Conservation (phyloP, 2,888 invertebrate species). For the Mesoligia furuncula region DNA sequence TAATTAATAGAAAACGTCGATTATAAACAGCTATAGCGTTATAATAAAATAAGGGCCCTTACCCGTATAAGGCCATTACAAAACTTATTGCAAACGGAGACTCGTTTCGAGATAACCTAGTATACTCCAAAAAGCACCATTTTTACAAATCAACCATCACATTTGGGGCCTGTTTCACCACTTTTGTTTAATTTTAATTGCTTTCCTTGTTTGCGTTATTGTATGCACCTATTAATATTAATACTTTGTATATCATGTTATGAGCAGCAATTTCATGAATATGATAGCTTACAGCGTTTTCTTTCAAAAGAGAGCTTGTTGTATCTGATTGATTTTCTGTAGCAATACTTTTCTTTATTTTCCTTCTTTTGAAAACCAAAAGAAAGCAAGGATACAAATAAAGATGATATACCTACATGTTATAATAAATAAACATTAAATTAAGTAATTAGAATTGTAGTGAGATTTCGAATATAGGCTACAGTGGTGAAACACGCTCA, state of each 20-base stretch:
- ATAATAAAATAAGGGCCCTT: slow-evolving; percentile 58
- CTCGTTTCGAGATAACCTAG: slow-evolving; percentile 37
- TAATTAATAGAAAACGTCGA: slow-evolving; percentile 31
- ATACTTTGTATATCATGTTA: background rate
- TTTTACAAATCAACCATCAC: slow-evolving; percentile 58
- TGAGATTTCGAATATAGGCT: slow-evolving; percentile 17
- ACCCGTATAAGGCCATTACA: slow-evolving; percentile 58
- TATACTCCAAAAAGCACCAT: slow-evolving; percentile 67
- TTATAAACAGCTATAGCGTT: slow-evolving; percentile 44
- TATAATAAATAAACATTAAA: background rate
- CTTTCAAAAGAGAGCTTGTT: slow-evolving; percentile 4
- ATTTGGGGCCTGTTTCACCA: slow-evolving; percentile 50
- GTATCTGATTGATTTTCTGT: background rate
- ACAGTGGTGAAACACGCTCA: slow-evolving; percentile 51
- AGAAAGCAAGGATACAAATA: background rate
- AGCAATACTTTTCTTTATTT: background rate
- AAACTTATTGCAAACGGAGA: slow-evolving; percentile 56
- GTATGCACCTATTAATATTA: background rate
- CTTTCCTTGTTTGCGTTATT: background rate
- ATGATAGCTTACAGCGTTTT: background rate
- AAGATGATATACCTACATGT: background rate
- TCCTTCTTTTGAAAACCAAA: background rate
- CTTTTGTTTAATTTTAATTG: slow-evolving; percentile 30
- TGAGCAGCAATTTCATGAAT: background rate
- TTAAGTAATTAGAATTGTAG: background rate